Base-by-base conservation (phyloP, 2,888 invertebrate genomes). In the Cyclophora albipunctata region DNA sequence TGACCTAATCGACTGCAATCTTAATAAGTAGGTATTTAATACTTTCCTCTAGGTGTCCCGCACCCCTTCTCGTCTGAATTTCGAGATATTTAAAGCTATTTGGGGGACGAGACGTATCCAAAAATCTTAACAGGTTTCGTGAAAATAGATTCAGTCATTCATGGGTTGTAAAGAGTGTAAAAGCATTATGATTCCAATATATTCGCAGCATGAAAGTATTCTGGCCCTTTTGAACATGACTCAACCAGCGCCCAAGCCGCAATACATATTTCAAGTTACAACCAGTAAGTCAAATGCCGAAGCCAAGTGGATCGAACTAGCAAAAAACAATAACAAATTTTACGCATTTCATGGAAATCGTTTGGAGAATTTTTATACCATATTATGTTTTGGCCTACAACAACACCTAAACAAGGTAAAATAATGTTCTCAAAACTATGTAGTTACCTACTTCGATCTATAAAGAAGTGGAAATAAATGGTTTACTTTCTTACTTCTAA, bases 291-390 rank as follows among this genome's bases (percentile, higher is more conserved):
- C 91, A 0, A 73, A 80, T 44, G 76, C 88, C 5, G 93, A 93
- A 75, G 75, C 83, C 45, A 90, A 89, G 65, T 93, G 92, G 92
- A 87, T 86, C 62, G 86, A 87, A 50, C 64, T 91, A 48, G 81
- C 90, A 3, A 87, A 89, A 63, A 85, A 87, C 50, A 87, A 90
- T 67, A 88, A 83, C 49, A 86, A 91, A 0, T 90, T 93, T 66
- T 91, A 90, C 69, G 95, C 94, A 2, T 96, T 92, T 72, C 95
- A 96, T 73, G 96, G 96, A 40, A 95, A 94, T 72, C 90, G 93
- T 51, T 81, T 95, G 55, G 95, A 95, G 73, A 94, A 95, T 71
- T 95, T 96, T 71, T 93, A 95, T 81, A 94, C 95, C 0, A 94
- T 95, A 60, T 75, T 95, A 49, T 92, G 94, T 78, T 92, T 93